A percentile compares a stretch with the other conserved stretches of the same genome.
These are phyloP conservation scores for Craseonycteris thonglongyai DNA, from an alignment of 2,113 vertebrate species.

Conservation along the genomic window DNA sequence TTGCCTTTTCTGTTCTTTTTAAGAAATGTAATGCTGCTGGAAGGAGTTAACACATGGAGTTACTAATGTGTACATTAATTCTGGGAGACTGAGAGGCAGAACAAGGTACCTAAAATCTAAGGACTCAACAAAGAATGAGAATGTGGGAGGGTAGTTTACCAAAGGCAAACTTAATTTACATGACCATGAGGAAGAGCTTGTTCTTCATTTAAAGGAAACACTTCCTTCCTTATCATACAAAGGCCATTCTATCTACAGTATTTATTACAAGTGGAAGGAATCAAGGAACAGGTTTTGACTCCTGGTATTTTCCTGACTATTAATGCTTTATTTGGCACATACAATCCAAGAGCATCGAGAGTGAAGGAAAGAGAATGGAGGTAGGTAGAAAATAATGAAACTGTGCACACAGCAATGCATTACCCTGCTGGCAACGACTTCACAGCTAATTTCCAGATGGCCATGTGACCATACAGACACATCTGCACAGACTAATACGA, in stretches of 20 bases:
- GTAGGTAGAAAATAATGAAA: accelerated
- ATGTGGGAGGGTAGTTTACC: accelerated
- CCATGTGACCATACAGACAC: no score
- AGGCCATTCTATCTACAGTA: background rate
- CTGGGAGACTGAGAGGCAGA: background rate
- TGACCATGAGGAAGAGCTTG: background rate
- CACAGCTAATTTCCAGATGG: background rate
- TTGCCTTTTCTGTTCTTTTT: background rate
- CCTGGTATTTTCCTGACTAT: background rate
- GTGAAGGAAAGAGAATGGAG: background rate
- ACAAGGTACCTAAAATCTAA: background rate
- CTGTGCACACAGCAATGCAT: accelerated
- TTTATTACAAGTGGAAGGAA: background rate
- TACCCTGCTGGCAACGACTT: background rate
- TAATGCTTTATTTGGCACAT: background rate
- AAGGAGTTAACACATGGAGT: background rate
- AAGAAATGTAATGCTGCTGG: background rate
- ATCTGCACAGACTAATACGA: background rate
- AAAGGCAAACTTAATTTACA: background rate
- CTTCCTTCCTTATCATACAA: background rate
- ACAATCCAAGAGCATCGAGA: background rate
- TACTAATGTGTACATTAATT: background rate
- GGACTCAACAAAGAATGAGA: background rate
- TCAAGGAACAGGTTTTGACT: background rate
- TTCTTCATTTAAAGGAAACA: background rate